Percentiles rank a stretch among this genome's conserved stretches.
phyloP scores from a whole-genome alignment of 2,797 vertebrate species.

The Microhierax caerulescens region DNA sequence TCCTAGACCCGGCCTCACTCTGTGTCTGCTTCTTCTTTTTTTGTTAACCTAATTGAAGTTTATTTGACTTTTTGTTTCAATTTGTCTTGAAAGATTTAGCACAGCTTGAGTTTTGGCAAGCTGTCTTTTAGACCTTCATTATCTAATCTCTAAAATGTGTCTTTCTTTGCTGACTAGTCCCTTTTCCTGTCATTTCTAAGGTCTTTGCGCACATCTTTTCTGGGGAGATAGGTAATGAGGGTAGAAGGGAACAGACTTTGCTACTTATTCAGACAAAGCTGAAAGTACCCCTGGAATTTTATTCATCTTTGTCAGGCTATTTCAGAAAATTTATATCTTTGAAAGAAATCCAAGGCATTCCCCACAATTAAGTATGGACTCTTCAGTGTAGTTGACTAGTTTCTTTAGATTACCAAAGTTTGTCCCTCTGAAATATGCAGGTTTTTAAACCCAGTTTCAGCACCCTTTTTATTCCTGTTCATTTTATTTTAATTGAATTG shows the following conservation, averaged over 20 bases:
- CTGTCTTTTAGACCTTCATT: background rate
- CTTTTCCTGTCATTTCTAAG: background rate
- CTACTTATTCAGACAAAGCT: background rate
- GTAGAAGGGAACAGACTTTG: background rate
- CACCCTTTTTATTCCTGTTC: background rate
- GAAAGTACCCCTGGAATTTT: background rate
- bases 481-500: constrained; percentile 2
- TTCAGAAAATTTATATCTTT: background rate
- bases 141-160: background rate
- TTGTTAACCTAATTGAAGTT: background rate
- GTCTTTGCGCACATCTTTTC: background rate
- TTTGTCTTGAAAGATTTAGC: background rate
- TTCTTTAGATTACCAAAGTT: background rate
- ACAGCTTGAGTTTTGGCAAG: background rate
- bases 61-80: background rate
- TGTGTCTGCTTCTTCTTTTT: background rate
- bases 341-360: background rate
- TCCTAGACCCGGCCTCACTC: background rate
- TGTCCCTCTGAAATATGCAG: background rate
- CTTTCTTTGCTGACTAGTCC: background rate
- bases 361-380: background rate
- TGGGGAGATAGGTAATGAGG: background rate
- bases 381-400: background rate
- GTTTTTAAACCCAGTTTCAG: background rate
- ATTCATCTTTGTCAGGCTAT: background rate